Conservation (phyloP, 1,140 invertebrate genomes). For the Drosophila bocki region DNA sequence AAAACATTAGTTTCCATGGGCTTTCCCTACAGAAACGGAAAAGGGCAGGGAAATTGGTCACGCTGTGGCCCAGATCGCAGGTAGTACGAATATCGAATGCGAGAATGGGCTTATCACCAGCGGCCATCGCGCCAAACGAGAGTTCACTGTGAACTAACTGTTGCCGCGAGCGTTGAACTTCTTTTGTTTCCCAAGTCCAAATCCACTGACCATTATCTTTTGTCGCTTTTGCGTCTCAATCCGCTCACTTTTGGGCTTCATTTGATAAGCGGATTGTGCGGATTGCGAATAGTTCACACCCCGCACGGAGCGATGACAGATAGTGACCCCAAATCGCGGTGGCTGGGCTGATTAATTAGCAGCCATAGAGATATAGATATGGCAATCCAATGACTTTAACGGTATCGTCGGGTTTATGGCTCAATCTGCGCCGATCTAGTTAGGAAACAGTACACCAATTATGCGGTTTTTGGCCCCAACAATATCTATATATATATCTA, state of each 20-base stretch:
- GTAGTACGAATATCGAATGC: conserved; percentile 30
- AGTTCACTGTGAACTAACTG: conserved; percentile 34
- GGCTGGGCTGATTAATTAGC: conserved; percentile 34
- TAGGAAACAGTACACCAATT: conserved; percentile 40
- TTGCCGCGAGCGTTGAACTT: conserved; percentile 41
- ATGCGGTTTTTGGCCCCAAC: conserved; percentile 48
- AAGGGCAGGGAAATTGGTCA: conserved; percentile 45
- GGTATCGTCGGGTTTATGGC: conserved; percentile 34
- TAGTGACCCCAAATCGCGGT: conserved; percentile 35
- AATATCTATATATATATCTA: conserved; percentile 12
- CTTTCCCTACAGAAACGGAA: conserved; percentile 24
- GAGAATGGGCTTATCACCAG: conserved; percentile 15
- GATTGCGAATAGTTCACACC: conserved; percentile 43
- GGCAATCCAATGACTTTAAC: conserved; percentile 42
- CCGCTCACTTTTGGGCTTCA: conserved; percentile 37
- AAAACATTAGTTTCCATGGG: conserved; percentile 11
- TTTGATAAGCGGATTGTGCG: conserved; percentile 28
- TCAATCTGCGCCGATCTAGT: conserved; percentile 34
- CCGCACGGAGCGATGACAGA: conserved; percentile 28
- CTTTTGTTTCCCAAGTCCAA: conserved; percentile 31
- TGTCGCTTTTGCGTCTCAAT: conserved; percentile 29
- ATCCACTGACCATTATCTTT: conserved; percentile 38
- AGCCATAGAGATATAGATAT: conserved; percentile 32
- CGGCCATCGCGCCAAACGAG: conserved; percentile 8
- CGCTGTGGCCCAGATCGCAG: conserved; percentile 41